Evolutionary conservation across 2,113 vertebrate genomes (phyloP).

Genomic region (Leucosticte australis): DNA sequence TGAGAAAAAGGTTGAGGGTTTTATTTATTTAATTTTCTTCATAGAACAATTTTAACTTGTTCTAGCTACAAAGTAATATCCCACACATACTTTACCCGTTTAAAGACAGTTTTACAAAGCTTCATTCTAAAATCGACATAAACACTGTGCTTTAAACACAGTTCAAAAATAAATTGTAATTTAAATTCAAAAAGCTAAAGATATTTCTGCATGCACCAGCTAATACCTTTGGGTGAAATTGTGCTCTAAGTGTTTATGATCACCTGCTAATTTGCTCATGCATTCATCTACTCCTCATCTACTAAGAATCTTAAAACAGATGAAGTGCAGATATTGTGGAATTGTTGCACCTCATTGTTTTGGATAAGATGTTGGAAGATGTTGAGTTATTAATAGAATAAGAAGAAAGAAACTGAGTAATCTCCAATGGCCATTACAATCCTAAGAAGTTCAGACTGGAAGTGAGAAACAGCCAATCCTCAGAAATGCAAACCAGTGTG

Average conservation of each 20-base stretch:
- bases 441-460: not conserved
- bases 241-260: not conserved
- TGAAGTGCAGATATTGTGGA: not conserved
- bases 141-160: not conserved
- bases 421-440: not conserved
- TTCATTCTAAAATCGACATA: not conserved
- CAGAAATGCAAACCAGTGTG: not conserved
- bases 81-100: accelerated
- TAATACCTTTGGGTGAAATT: not conserved
- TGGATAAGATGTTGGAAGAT: not conserved
- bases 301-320: not conserved
- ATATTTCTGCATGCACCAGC: accelerated
- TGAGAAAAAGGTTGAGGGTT: accelerated
- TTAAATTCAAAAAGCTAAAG: not conserved
- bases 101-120: not conserved
- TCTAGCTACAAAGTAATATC: not conserved
- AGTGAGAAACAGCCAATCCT: not conserved
- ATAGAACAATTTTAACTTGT: not conserved
- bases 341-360: not conserved
- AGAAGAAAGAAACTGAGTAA: not conserved
- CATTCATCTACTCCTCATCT: not conserved
- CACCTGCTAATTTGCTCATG: not conserved
- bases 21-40: not conserved
- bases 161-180: not conserved
- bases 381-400: not conserved